Percentiles rank a stretch among this genome's conserved stretches.
Conservation (phyloP, 2,797 vertebrate species). For the Artibeus lituratus region DNA sequence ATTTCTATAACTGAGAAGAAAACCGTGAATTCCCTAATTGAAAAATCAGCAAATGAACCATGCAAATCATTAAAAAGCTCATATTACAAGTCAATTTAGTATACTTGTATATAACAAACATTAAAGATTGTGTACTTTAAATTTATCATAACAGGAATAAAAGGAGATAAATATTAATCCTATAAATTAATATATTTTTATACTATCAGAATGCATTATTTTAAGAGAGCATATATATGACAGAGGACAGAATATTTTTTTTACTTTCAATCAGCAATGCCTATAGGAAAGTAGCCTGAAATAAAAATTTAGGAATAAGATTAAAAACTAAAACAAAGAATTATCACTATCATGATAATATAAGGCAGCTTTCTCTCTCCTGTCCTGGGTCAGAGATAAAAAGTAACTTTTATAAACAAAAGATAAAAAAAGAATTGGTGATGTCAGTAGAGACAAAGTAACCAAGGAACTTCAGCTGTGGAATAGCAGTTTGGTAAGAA, state of each 20-base stretch:
- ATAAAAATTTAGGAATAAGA: not conserved
- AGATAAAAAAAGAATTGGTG: not conserved
- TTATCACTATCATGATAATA: not conserved
- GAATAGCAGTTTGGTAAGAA: not conserved
- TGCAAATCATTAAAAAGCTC: not conserved
- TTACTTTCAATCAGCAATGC: not conserved
- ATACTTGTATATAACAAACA: not conserved
- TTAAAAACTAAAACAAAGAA: not conserved
- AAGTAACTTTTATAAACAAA: not conserved
- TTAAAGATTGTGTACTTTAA: not conserved
- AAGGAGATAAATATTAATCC: not conserved
- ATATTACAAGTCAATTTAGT: not conserved
- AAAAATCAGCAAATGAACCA: not conserved
- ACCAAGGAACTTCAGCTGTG: not conserved
- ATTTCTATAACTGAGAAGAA: slow-evolving; percentile 14
- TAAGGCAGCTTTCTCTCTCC: not conserved
- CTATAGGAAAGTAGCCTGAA: not conserved
- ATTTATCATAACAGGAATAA: not conserved
- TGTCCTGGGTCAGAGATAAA: not conserved
- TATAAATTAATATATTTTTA: not conserved
- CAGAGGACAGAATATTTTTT: not conserved
- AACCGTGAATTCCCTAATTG: not conserved
- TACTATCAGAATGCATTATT: not conserved
- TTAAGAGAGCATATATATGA: not conserved
- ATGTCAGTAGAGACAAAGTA: not conserved